Base-by-base conservation (phyloP, 2,797 vertebrate species). In the Myripristis murdjan region DNA sequence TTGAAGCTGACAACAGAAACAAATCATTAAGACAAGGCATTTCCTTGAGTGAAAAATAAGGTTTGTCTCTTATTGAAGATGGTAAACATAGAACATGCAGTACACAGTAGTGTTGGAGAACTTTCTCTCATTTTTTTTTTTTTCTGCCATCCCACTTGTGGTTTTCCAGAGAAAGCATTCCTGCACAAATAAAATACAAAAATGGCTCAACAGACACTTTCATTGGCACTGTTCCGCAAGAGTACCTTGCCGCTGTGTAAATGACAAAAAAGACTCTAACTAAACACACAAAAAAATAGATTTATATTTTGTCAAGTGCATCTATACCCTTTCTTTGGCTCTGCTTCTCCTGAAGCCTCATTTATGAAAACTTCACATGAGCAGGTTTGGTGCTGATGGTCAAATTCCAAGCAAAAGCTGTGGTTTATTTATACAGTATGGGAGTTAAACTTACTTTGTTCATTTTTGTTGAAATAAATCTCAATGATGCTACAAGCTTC, bases 291-390 rank as follows among this genome's bases (percentile, higher is more conserved):
- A 33, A 54, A 75, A 33, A 54, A 63, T 57, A 64, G 48, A 28
- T 70, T 68, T 56, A 52, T 24, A 37, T 49, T 20, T 23, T 6
- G 22, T 68, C 43, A 75, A 68, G 77, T 84, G 67, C 77, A 82
- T 57, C 43, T 9, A 62, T 68, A 47, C 79, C 16, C 39, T 69
- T 77, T 83, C 77, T 90, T 89, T 87, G 86, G 85, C 87, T 82
- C 52, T 1, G 26, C 23, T 16, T 37, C 59, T 82, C 53, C 64
- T 47, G 23, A 15, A 77, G 70, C 57, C 53, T 77, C 64, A 41
- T 61, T 84, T 70, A 69, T 5, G 39, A 53, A 62, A 73, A 20
- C 11, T 9, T 9, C n/a, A 6, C 2, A 20, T 8, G 2, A 56
- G 28, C 0, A 54, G 2, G 23, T 44, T 16, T 9, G 15, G 24